Conservation (phyloP, 2,888 invertebrate genomes). For the Lasioglossum marginatum region DNA sequence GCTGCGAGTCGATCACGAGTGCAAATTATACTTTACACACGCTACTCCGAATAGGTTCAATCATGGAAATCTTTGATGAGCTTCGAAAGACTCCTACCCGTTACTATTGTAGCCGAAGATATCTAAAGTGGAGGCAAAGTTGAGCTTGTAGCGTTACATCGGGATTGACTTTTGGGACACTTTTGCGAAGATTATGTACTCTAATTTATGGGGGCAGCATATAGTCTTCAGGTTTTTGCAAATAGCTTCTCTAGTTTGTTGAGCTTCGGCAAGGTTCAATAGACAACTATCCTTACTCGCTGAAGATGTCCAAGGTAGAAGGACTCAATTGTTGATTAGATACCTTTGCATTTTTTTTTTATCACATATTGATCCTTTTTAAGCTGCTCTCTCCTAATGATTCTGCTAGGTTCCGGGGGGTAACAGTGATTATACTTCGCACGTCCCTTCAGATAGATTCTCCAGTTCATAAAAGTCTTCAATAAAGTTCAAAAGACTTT, state of each 20-base stretch:
- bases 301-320: neutral
- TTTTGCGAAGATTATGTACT: neutral
- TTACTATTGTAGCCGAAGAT: neutral
- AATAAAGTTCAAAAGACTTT: neutral
- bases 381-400: neutral
- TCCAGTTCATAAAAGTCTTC: neutral
- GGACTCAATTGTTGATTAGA: neutral
- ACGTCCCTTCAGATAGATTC: neutral
- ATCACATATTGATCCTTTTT: neutral
- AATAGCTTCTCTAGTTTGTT: neutral
- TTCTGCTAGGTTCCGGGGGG: neutral
- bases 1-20: conserved; percentile 53
- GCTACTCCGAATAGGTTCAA: neutral
- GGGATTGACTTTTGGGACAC: neutral
- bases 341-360: too few species aligned
- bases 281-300: neutral
- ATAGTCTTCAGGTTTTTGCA: neutral
- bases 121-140: neutral
- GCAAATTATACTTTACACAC: neutral
- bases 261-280: neutral
- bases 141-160: neutral
- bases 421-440: too few species aligned
- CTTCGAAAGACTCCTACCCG: neutral
- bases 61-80: neutral
- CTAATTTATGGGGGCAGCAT: too few species aligned